A percentile compares a stretch with the other conserved stretches of the same genome.
These are phyloP conservation scores for Drosophila bunnanda DNA, from an alignment of 2,888 invertebrate species.

Conservation along the genomic window DNA sequence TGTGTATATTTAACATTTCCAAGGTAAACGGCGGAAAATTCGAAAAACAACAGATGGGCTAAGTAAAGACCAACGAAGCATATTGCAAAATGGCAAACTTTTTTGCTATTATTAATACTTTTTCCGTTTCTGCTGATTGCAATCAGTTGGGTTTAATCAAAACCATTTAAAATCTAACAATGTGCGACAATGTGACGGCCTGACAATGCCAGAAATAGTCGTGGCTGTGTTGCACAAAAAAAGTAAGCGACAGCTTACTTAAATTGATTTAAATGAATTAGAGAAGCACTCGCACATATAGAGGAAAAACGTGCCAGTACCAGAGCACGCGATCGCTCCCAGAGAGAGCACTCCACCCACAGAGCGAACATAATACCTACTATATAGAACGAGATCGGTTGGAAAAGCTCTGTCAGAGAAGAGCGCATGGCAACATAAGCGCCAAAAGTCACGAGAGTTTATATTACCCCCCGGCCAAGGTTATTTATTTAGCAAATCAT, in stretches of 20 bases:
- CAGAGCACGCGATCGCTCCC: conserved; percentile 59
- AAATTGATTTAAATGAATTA: conserved; percentile 77
- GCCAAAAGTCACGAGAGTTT: conserved; percentile 68
- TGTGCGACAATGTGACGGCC: conserved; percentile 44
- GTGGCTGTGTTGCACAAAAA: conserved; percentile 22
- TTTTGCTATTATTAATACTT: conserved; percentile 25
- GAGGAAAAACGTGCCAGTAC: conserved; percentile 57
- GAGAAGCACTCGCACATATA: conserved; percentile 29
- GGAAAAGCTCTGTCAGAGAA: conserved; percentile 18
- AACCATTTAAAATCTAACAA: conserved; percentile 61
- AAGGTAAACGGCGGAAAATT: conserved; percentile 3
- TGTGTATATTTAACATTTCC: not conserved
- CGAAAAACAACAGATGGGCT: conserved; percentile 16
- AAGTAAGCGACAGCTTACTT: conserved; percentile 42
- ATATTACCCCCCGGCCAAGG: conserved; percentile 49
- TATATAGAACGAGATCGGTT: conserved; percentile 13
- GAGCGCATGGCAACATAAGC: conserved; percentile 47
- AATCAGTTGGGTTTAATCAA: conserved; percentile 64
- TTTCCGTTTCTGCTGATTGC: conserved; percentile 23
- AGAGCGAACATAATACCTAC: not conserved
- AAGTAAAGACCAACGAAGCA: not conserved
- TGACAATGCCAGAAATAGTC: conserved; percentile 64
- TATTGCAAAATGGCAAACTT: conserved; percentile 13
- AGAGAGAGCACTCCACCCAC: conserved; percentile 6
- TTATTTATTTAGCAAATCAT: conserved; percentile 44